Evolutionary conservation across 1,140 invertebrate species (phyloP).

Genomic region (Tribolium madens): DNA sequence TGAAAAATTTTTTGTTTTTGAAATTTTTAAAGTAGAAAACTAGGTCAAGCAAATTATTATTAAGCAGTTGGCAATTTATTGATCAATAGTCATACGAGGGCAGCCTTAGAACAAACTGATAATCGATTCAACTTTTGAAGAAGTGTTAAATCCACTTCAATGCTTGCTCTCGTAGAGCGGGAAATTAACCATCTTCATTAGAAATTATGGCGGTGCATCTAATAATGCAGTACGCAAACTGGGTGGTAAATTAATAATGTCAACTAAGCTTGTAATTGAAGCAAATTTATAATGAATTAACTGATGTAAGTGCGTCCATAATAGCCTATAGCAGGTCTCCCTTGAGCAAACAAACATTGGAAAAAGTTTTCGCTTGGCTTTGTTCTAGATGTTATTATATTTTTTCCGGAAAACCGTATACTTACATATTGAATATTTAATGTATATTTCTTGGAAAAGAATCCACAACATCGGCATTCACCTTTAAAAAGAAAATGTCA

Average conservation of each 20-base stretch:
- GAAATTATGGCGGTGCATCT: conserved; percentile 3
- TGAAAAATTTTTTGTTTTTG: not conserved
- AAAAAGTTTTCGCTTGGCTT: not conserved
- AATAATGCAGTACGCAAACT: not conserved
- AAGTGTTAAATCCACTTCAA: not conserved
- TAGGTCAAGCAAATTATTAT: conserved; percentile 6
- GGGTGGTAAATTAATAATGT: not conserved
- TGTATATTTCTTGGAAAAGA: not conserved
- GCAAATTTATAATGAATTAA: not conserved
- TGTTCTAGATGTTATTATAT: conserved; percentile 14
- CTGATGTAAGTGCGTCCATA: not conserved
- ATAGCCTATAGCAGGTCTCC: not conserved
- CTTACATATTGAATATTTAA: conserved; percentile 31
- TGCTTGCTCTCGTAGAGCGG: not conserved
- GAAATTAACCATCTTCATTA: conserved; percentile 7
- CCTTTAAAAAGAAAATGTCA: conserved; percentile 24
- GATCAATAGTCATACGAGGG: not conserved
- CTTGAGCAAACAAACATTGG: not conserved
- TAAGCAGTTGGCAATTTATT: conserved; percentile 18
- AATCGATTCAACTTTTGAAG: not conserved
- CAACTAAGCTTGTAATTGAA: not conserved
- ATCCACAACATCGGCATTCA: not conserved
- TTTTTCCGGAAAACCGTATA: conserved; percentile 10
- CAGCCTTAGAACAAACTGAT: not conserved
- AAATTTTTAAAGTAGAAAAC: not conserved